Base-by-base conservation (phyloP, 2,888 invertebrate species). In the Amorpha juglandis region DNA sequence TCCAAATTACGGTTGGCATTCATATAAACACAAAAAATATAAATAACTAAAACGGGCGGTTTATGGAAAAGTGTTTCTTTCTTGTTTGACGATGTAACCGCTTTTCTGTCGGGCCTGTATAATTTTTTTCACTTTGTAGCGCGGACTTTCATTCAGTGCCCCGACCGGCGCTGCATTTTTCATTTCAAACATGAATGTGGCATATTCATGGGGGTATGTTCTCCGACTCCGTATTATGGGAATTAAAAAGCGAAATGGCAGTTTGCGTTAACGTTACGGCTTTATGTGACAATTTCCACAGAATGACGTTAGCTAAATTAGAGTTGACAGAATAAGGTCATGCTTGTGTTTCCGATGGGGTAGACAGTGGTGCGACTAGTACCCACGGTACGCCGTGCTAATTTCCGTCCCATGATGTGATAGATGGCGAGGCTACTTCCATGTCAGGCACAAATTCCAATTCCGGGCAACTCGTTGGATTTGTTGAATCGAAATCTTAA, bases 131-230 rank as follows among this genome's bases (percentile, higher is more conserved):
- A 73, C 80, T 82, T 82, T 83, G 75, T 77, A 72, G 72, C 74
- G 71, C 75, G 78, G 78, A 82, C 79, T 83, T 89, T 84, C 86
- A 86, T 91, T 91, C 88, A 90, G 81, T 77, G 80, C 73, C 75
- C 69, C 70, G 75, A 73, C 62, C 76, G 79, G 79, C 80, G 74
- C 80, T 90, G 89, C 87, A 91, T 91, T 91, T 92, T 91, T 90
- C 85, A 91, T 91, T 89, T 80, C 79, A 77, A 83, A 82, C 78
- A 73, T 78, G 78, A 77, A 81, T 78, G 68, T 70, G 72, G 75
- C 75, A 82, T 80, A 83, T 84, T 83, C 82, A 81, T 77, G 70
- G 75, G 69, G 67, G 69, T 70, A 71, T 74, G 75, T 76, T 72
- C 70, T 69, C 64, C 50, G 38, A 68, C 65, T 14, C 64, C 6